These are phyloP conservation scores for Hapalemur alaotrensis DNA, from an alignment of 2,797 vertebrate genomes.

Conservation along the genomic window DNA sequence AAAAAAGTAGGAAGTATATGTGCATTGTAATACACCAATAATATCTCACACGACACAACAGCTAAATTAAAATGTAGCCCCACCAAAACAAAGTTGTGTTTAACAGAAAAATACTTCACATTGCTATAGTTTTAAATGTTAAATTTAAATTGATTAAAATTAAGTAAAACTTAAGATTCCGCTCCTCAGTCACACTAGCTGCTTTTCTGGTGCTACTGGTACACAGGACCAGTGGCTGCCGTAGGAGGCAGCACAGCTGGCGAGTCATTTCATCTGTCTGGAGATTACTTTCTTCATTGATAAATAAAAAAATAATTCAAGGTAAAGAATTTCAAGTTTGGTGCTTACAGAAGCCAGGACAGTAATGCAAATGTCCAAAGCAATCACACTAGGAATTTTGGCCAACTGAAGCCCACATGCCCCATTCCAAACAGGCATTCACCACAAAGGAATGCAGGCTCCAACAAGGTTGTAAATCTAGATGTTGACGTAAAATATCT, in stretches of 20 bases:
- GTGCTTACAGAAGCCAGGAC: neutral
- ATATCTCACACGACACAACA: neutral
- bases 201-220: neutral
- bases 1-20: neutral
- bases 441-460: neutral
- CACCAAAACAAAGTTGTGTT: neutral
- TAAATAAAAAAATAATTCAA: neutral
- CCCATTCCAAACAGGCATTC: neutral
- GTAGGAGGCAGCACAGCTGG: rapidly evolving
- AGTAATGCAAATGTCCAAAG: neutral
- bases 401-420: neutral
- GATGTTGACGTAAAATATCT: neutral
- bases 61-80: neutral
- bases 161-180: neutral
- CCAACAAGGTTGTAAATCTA: neutral
- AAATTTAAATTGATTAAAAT: neutral
- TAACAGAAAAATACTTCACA: neutral
- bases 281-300: neutral
- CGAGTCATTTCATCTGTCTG: neutral
- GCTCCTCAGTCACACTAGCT: neutral
- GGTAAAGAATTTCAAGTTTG: neutral
- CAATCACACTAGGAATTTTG: neutral
- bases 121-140: neutral
- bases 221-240: neutral
- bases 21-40: neutral